Conservation (phyloP, 2,888 invertebrate genomes). For the Heliconius charithonia region DNA sequence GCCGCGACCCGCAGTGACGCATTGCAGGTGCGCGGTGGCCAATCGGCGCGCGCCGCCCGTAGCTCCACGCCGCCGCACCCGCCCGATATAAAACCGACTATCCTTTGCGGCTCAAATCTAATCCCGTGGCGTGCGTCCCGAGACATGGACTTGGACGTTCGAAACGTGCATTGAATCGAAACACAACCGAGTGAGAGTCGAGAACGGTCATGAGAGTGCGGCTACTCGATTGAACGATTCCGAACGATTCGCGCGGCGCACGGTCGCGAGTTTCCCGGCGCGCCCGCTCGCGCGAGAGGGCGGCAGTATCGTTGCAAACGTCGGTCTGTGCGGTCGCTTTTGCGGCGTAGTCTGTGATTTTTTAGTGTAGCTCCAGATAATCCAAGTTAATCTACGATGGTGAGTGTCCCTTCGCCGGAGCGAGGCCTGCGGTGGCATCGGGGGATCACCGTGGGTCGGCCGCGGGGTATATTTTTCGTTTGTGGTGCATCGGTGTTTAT, state of each 20-base stretch:
- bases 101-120: constrained; percentile 86
- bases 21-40: constrained; percentile 93
- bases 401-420: constrained; percentile 80
- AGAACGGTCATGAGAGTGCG: constrained; percentile 76
- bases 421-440: constrained; percentile 71
- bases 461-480: constrained; percentile 74
- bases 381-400: constrained; percentile 85
- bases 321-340: constrained; percentile 83
- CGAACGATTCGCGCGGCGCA: constrained; percentile 77
- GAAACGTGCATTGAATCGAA: constrained; percentile 58
- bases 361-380: constrained; percentile 84
- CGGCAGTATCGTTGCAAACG: constrained; percentile 85
- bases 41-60: constrained; percentile 89
- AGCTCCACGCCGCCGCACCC: constrained; percentile 90
- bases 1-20: constrained; percentile 86
- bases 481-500: constrained; percentile 80
- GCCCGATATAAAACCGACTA: constrained; percentile 87
- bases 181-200: constrained; percentile 61
- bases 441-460: constrained; percentile 60
- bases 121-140: constrained; percentile 81
- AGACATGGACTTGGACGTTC: constrained; percentile 81
- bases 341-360: constrained; percentile 84
- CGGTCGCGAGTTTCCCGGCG: constrained; percentile 77
- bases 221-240: constrained; percentile 77
- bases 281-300: constrained; percentile 82